phyloP scores from a whole-genome alignment of 1,140 invertebrate genomes.

The Anagrus nilaparvatae region DNA sequence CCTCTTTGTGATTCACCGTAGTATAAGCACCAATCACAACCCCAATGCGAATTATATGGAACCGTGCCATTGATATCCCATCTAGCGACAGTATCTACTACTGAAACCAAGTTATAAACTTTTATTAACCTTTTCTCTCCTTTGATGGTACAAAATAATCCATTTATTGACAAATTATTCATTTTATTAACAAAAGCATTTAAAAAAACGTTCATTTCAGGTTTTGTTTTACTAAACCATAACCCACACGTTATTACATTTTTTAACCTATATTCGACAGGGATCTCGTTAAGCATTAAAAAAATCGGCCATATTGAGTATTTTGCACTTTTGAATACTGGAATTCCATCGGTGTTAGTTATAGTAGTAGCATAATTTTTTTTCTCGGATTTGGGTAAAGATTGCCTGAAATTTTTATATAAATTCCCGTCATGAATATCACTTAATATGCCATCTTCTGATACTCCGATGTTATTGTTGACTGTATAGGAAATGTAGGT shows the following conservation, averaged over 20 bases:
- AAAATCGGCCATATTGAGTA: background rate
- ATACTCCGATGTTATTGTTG: no score
- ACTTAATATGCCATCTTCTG: no score
- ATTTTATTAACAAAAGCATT: background rate
- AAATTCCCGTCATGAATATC: background rate
- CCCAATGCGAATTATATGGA: conserved; percentile 10
- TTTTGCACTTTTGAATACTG: background rate
- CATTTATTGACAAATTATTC: background rate
- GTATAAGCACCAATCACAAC: conserved; percentile 8
- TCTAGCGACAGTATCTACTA: background rate
- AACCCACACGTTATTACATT: background rate
- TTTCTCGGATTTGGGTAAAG: background rate
- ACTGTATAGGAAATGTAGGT: no score
- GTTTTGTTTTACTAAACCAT: conserved; percentile 4
- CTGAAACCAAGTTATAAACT: background rate
- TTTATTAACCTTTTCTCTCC: background rate
- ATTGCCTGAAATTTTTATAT: background rate
- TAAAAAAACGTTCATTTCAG: conserved; percentile 1
- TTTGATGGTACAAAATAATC: background rate
- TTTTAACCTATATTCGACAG: background rate
- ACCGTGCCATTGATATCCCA: background rate
- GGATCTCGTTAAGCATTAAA: background rate
- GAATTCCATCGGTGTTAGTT: conserved; percentile 1
- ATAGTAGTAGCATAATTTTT: background rate
- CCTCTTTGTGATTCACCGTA: background rate